Evolutionary conservation across 2,797 vertebrate genomes (phyloP), one percentile per base, ranked within the genome.

Genomic region (Schizothorax lantsangensis): DNA sequence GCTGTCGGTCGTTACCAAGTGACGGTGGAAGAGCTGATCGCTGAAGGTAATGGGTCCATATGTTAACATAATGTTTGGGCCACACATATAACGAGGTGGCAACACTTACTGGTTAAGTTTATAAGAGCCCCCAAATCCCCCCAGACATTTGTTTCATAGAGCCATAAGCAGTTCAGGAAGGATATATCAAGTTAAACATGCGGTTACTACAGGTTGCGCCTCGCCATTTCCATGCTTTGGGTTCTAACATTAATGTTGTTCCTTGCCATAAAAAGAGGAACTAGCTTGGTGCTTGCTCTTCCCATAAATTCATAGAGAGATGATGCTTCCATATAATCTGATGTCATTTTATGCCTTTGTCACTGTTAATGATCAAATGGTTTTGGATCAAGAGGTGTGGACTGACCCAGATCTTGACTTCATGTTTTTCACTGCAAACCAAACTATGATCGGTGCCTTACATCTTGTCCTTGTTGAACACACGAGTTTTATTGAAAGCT

Each of bases 21-120:
- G 91, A 97, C 97, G 6, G 96, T 97, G 94, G 97, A 98, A 83
- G 97, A 98, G 93, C 95, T 97, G 1, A 92, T 98, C 5, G 97
- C 97, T 1, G 97, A 98, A 95, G 97, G 97, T 98, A 95, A 7
- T 91, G 54, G 19, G 36, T 66, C 52, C 49, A 36, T 75, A 43
- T 64, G 30, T 30, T 30, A 30, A 30, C 30, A 30, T 30, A 30
- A 30, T 30, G 23, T 23, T 78, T 62, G 83, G 64, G 77, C 36
- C 80, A 81, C 59, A 88, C 30, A 19, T 8, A 88, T 71, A 68
- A 54, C 26, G 23, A 68, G 11, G 38, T 49, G 30, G 30, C 45
- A 40, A 59, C 43, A 82, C 66, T 62, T 77, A 49, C 15, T 45
- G 84, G 21, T 7, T 72, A 82, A 79, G 47, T 89, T 89, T 92